These are phyloP conservation scores for Melanerpes aurifrons DNA, from an alignment of 2,113 vertebrate genomes.

Conservation along the genomic window DNA sequence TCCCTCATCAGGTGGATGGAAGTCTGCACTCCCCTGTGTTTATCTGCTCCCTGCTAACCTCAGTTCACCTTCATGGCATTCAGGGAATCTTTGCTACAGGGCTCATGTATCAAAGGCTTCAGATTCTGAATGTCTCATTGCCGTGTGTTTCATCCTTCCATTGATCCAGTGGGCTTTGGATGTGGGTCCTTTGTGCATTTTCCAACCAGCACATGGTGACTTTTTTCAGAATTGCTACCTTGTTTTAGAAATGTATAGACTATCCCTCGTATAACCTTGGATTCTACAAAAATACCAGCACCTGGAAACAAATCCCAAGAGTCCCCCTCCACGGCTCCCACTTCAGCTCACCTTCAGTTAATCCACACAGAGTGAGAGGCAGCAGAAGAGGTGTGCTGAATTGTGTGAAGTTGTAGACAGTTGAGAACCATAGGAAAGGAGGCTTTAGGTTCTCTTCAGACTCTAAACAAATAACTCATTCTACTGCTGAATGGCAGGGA, in stretches of 20 bases:
- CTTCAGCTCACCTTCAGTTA: neutral
- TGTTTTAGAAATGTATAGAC: neutral
- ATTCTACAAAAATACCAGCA: neutral
- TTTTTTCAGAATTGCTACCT: neutral
- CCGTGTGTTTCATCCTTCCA: neutral
- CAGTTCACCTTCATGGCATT: constrained; percentile 47
- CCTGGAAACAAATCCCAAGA: neutral
- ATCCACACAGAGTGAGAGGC: neutral
- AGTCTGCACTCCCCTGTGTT: constrained; percentile 43
- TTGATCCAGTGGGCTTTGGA: neutral
- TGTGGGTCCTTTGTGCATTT: constrained; percentile 2
- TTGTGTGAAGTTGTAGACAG: neutral
- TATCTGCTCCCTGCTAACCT: constrained; percentile 61
- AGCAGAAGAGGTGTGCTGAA: neutral
- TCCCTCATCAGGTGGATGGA: constrained; percentile 61
- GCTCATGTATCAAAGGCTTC: constrained; percentile 48
- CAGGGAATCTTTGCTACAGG: constrained; percentile 59
- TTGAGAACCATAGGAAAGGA: neutral
- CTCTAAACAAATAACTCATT: neutral
- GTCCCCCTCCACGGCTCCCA: fast-evolving
- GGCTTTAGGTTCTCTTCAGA: neutral
- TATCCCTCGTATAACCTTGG: neutral
- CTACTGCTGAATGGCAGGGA: neutral
- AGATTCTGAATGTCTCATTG: neutral
- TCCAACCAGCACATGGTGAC: neutral